A percentile compares a stretch with the other conserved stretches of the same genome.
Evolutionary conservation across 2,888 invertebrate genomes (phyloP).

Genomic region (Strigamia transsilvanica): DNA sequence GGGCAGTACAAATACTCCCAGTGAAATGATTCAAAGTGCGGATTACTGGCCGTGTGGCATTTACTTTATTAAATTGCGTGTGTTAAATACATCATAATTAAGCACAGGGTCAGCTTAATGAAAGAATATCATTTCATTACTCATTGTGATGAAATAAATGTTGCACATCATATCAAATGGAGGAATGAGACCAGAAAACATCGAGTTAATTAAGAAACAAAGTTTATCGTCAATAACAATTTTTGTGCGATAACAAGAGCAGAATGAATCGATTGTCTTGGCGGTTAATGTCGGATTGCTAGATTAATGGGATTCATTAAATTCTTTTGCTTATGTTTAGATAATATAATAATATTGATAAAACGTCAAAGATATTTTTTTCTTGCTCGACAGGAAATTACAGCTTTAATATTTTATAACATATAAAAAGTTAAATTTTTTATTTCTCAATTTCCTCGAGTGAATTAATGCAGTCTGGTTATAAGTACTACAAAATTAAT

Average conservation of each 20-base stretch:
- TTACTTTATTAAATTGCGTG: too few species aligned
- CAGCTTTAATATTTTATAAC: background rate
- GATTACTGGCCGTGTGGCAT: too few species aligned
- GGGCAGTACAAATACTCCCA: too few species aligned
- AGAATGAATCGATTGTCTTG: too few species aligned
- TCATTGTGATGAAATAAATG: background rate
- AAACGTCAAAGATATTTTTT: background rate
- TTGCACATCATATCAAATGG: background rate
- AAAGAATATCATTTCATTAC: background rate
- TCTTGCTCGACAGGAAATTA: background rate
- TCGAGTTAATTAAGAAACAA: too few species aligned
- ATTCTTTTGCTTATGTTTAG: background rate
- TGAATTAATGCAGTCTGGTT: background rate
- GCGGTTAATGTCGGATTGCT: too few species aligned
- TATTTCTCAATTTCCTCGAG: conserved; percentile 2
- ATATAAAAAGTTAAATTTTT: background rate
- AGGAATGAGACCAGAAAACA: background rate
- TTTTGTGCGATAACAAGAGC: too few species aligned
- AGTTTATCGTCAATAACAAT: too few species aligned
- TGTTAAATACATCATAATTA: too few species aligned
- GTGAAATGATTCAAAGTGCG: too few species aligned
- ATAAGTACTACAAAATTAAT: background rate
- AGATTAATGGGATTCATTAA: too few species aligned
- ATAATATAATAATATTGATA: background rate
- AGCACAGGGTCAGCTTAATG: background rate